A percentile compares a stretch with the other conserved stretches of the same genome.
Evolutionary conservation across 2,113 vertebrate genomes (phyloP).

Genomic region (Dromas ardeola): DNA sequence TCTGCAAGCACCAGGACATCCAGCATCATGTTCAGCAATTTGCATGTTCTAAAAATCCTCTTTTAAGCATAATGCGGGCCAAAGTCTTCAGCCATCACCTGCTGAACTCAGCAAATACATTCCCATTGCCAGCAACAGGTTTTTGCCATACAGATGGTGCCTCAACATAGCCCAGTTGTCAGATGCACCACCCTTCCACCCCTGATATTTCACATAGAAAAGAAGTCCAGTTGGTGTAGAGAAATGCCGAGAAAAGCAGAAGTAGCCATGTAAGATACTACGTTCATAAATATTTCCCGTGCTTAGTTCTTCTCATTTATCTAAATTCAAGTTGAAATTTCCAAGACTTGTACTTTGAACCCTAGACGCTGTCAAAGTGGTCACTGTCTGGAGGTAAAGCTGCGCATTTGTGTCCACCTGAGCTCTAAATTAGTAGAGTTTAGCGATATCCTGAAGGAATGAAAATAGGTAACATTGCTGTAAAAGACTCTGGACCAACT

Average conservation of each 20-base stretch:
- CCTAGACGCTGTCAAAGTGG: neutral
- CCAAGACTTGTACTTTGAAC: neutral
- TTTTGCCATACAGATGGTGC: neutral
- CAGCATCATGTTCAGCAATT: neutral
- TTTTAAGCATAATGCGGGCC: neutral
- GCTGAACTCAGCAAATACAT: neutral
- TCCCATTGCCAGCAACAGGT: neutral
- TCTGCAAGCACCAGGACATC: neutral
- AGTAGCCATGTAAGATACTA: neutral
- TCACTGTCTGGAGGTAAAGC: neutral
- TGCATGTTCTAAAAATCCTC: neutral
- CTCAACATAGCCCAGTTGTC: neutral
- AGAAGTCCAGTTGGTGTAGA: neutral
- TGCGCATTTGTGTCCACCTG: neutral
- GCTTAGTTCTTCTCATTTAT: neutral
- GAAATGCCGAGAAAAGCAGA: neutral
- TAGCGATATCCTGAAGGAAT: neutral
- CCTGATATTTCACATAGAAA: neutral
- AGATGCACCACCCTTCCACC: neutral
- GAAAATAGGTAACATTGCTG: neutral
- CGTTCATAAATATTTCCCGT: neutral
- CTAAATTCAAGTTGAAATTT: neutral
- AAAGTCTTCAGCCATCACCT: neutral
- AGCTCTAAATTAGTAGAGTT: neutral
- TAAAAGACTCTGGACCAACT: neutral